Evolutionary conservation across 2,888 invertebrate genomes (phyloP).

Genomic region (Proisotoma minuta): DNA sequence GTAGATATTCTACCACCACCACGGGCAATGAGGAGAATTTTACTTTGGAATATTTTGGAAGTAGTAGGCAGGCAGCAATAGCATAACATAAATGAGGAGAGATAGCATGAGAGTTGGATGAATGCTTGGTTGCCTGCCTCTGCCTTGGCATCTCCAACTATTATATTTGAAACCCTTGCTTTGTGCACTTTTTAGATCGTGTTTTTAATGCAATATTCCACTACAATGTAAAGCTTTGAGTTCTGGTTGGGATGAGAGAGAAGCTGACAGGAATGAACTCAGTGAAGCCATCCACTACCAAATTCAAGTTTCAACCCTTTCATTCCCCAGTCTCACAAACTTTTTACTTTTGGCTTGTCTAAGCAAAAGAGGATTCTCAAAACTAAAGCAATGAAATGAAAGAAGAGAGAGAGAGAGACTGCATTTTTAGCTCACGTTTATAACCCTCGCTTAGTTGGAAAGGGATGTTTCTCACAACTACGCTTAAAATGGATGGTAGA

Average conservation of each 20-base stretch:
- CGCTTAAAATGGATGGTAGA: not conserved
- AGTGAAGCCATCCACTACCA: not conserved
- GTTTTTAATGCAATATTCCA: not conserved
- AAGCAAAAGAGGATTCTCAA: not conserved
- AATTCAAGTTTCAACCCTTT: not conserved
- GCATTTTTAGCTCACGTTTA: not conserved
- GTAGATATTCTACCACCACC: too few species aligned
- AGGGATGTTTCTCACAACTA: not conserved
- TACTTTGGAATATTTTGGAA: too few species aligned
- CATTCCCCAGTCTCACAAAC: not conserved
- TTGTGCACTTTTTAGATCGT: not conserved
- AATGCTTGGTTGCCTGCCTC: not conserved
- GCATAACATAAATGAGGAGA: not conserved
- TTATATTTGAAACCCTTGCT: not conserved
- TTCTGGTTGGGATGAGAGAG: not conserved
- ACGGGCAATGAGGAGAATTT: too few species aligned
- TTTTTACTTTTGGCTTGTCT: not conserved
- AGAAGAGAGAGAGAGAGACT: not conserved
- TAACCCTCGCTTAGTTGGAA: not conserved
- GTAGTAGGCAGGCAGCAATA: not conserved
- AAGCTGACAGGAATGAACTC: constrained; percentile 3
- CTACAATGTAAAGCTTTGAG: not conserved
- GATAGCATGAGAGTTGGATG: not conserved
- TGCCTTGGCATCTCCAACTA: not conserved
- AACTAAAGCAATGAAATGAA: not conserved